Base-by-base conservation (phyloP, 2,113 vertebrate species). In the Pedionomus torquatus region DNA sequence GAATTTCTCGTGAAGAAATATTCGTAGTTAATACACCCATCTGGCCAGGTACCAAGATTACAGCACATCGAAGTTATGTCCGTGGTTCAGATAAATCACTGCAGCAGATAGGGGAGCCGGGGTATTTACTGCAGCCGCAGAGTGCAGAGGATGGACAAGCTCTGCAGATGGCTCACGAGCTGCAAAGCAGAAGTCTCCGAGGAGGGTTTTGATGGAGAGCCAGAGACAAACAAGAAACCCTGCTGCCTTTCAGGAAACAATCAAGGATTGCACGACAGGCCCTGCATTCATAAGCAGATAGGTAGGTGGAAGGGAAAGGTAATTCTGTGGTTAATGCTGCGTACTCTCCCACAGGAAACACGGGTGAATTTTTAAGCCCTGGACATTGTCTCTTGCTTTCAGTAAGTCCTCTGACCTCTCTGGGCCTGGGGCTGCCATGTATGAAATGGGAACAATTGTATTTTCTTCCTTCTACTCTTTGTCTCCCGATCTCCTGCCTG, bases 21-120 rank as follows among this genome's bases (percentile, higher is more conserved):
- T 24, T 83, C 9, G 4, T 1, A 21, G 77, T 41, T 84, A 48
- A 69, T 94, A 66, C 86, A 79, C 60, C 65, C 94, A 78, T 37
- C 86, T 95, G 96, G 95, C 76, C 69, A 23, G 57, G 55, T 14
- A 44, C 92, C 96, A 95, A 71, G 77, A 82, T 95, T 72, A 49
- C 80, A 79, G 57, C 89, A 78, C 33, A 44, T 52, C 1, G 41
- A 69, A 92, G 87, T 31, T 74, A 6, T 77, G 87, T 35, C 93
- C 25, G 4, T 44, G 66, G 48, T 31, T 39, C 63, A 19, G 91
- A 85, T 66, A 83, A 91, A 90, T 68, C 83, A 31, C 5, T 17
- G 55, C 39, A 2, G 7, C 7, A 68, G 83, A 55, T 9, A 21
- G 39, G 5, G 54, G 70, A 54, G 70, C n/a, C 21, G 11, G 39